Evolutionary conservation across 2,888 invertebrate species (phyloP).

Genomic region (Atethmia centrago): DNA sequence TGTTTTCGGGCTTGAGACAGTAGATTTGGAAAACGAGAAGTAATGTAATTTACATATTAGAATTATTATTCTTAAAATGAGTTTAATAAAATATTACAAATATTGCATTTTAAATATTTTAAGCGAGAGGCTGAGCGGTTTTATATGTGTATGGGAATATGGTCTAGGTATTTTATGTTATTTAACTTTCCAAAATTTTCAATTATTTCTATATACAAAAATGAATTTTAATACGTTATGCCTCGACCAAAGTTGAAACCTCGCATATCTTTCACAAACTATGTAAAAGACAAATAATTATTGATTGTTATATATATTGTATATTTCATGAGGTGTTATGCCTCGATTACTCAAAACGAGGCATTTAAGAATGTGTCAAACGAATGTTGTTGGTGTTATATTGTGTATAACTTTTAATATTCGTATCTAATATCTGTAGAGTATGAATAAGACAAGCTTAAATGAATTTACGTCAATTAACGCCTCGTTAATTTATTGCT

Average conservation of each 20-base stretch:
- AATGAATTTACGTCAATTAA: not conserved
- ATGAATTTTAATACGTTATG: slow-evolving; percentile 6
- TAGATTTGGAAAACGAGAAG: not conserved
- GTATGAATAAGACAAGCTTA: slow-evolving; percentile 2
- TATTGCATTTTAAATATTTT: slow-evolving; percentile 56
- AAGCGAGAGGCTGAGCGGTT: slow-evolving; percentile 40
- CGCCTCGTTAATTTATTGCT: not conserved
- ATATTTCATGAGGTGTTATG: not conserved
- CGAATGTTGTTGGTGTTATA: slow-evolving; percentile 1
- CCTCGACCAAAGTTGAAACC: slow-evolving; percentile 44
- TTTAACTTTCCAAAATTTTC: slow-evolving; percentile 15
- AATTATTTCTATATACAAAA: not conserved
- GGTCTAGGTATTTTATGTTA: slow-evolving; percentile 49
- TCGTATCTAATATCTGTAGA: slow-evolving; percentile 3
- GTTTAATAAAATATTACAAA: slow-evolving; percentile 13
- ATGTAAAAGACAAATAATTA: slow-evolving; percentile 18
- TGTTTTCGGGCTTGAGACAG: not conserved
- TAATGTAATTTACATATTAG: slow-evolving; percentile 4
- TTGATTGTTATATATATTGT: slow-evolving; percentile 1
- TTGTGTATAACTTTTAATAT: slow-evolving; percentile 36
- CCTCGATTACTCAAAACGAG: slow-evolving; percentile 20
- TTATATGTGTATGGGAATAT: slow-evolving; percentile 51
- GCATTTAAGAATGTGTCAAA: slow-evolving; percentile 14
- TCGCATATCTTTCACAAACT: slow-evolving; percentile 23
- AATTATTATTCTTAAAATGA: not conserved